phyloP scores from a whole-genome alignment of 2,797 vertebrate species.

The Labeo calbasu region DNA sequence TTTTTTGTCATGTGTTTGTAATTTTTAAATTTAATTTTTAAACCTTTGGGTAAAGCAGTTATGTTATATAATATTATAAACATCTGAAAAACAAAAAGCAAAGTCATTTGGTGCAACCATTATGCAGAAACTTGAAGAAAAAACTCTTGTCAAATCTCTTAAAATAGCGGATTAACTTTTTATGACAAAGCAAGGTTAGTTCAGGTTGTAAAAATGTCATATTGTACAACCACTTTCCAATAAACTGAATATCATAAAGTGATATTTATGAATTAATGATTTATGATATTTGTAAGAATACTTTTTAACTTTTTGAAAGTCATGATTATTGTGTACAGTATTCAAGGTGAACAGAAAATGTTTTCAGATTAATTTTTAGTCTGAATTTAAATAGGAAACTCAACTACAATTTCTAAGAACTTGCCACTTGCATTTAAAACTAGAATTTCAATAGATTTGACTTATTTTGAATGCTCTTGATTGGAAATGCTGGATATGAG shows the following conservation, averaged over 20 bases:
- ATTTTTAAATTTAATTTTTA: no score
- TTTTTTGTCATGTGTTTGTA: no score
- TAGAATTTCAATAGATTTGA: neutral
- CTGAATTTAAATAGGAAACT: neutral
- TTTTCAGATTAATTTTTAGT: neutral
- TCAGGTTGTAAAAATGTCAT: neutral
- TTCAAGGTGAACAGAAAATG: neutral
- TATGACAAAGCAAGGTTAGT: neutral
- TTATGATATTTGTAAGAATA: neutral
- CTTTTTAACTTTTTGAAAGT: neutral
- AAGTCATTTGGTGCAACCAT: neutral
- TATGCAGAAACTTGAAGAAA: neutral
- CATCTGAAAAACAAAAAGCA: neutral
- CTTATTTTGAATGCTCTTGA: neutral
- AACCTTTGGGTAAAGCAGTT: no score
- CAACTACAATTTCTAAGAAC: neutral
- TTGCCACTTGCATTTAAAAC: neutral
- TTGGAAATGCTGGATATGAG: neutral
- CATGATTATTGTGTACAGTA: neutral
- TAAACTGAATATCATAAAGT: neutral
- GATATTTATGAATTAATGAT: neutral
- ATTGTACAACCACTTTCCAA: neutral
- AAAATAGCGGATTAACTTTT: neutral
- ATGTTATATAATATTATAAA: no score
- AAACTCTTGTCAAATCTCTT: neutral